Evolutionary conservation across 2,888 invertebrate species (phyloP), one percentile per base, ranked within the genome.

Genomic region (Nemoura dubitans): DNA sequence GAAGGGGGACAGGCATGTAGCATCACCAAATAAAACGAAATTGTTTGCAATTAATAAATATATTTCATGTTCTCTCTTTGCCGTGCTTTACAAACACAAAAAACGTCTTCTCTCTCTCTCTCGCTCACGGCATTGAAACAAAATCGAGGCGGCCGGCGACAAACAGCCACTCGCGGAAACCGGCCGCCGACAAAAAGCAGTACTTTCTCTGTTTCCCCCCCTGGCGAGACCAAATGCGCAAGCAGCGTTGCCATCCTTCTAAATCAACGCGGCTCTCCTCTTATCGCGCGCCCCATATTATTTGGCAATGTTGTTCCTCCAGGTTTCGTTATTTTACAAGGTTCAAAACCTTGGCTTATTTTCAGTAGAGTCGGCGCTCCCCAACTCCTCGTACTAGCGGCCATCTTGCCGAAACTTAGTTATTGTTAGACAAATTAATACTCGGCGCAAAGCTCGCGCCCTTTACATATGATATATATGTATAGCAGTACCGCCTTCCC

Each of bases 11-110:
- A n/a, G n/a, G 21, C 59, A 59, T 14, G 59, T 1, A 36, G 36
- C 36, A 21, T 21, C 42, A 21, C 21, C 42, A 30, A 86, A 86
- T 86, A 86, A 86, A 81, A 43, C 82, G 36, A 26, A 0, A 28
- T 86, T 27, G 78, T 78, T 27, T 82, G 82, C 82, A 83, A 83
- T 86, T 86, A 86, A 86, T 86, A 83, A 86, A 86, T 86, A 86
- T 83, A 36, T 81, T 86, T 86, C 30, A 77, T 28, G 27, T 86
- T 81, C 43, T 28, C 28, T 76, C 25, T 85, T 30, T 76, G 21
- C 85, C 29, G 76, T 59, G 59, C 59, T 59, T 21, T 21, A 59
- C 59, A 59, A 59, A 59, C 59, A 59, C 59, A 59, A 59, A 59
- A 59, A 36, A 59, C 59, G 1, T 59, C 21, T 59, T 10, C 59